A percentile compares a stretch with the other conserved stretches of the same genome.
These are phyloP conservation scores for Sphinx pinastri DNA, from an alignment of 2,888 invertebrate genomes.

Conservation along the genomic window DNA sequence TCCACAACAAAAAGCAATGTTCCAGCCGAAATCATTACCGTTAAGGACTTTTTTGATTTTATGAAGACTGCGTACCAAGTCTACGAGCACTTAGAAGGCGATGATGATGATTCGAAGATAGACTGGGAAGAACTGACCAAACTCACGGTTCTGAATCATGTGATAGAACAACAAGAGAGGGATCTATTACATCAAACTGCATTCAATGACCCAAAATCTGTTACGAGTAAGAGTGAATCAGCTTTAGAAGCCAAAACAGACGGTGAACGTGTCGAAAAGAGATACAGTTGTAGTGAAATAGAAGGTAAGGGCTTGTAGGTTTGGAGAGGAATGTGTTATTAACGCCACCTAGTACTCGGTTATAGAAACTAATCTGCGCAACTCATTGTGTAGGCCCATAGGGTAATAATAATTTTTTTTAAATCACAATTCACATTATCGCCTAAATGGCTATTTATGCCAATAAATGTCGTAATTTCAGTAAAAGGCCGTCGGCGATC, in stretches of 20 bases:
- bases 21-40: slow-evolving; percentile 85
- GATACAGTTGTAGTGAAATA: slow-evolving; percentile 71
- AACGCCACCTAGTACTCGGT: slow-evolving; percentile 43
- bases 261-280: slow-evolving; percentile 61
- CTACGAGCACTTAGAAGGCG: slow-evolving; percentile 74
- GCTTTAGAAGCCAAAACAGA: slow-evolving; percentile 56
- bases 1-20: slow-evolving; percentile 50
- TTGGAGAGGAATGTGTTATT: not conserved
- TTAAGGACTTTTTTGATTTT: slow-evolving; percentile 88
- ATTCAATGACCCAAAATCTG: slow-evolving; percentile 59
- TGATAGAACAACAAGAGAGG: slow-evolving; percentile 75
- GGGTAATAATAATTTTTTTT: too few relatives aligned
- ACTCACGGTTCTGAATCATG: slow-evolving; percentile 76
- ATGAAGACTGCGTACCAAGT: slow-evolving; percentile 90
- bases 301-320: slow-evolving; percentile 56
- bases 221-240: slow-evolving; percentile 72
- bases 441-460: too few relatives aligned
- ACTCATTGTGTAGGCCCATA: too few relatives aligned
- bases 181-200: slow-evolving; percentile 69
- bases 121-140: slow-evolving; percentile 82
- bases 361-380: not conserved
- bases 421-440: too few relatives aligned
- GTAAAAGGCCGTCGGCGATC: slow-evolving; percentile 58
- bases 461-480: slow-evolving; percentile 37
- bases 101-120: slow-evolving; percentile 73